Evolutionary conservation across 2,888 invertebrate species (phyloP), one percentile per base, ranked within the genome.

Genomic region (Dastarcus helophoroides): DNA sequence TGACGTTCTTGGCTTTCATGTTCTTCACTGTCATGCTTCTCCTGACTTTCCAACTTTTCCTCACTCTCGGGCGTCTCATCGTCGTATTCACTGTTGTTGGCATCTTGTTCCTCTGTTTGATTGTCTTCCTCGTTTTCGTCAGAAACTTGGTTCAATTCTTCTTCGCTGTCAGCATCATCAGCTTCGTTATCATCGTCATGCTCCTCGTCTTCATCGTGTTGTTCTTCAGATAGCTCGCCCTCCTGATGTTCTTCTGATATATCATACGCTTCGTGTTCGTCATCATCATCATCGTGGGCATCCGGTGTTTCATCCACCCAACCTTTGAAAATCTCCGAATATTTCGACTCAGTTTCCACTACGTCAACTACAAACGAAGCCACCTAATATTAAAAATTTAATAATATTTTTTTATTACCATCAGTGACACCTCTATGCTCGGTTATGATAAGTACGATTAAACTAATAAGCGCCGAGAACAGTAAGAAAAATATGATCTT

Each of bases 401-500:
- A 8, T 14, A 4, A 13, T 33, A 13, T 22, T 10, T 9, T 21
- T 4, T 47, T 70, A 76, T 75, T 62, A 85, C 85, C 71, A 58
- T 85, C 83, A 28, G 76, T 71, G 22, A 78, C 65, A 21, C 84
- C 85, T 53, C 82, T 72, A 55, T 84, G 79, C 62, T 85, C 83
- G 35, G 80, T 61, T 46, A 85, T 79, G 37, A 85, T 83, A 29
- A 86, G 60, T 35, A 81, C 82, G 53, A 85, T 73, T 34, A 84
- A 69, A 26, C 78, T 74, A 36, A 79, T 59, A 16, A 88, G 68
- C 32, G 78, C 69, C 27, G 76, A 76, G 42, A 86, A 67, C 14
- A 88, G 62, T 2, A 75, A 63, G 53, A 86, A 84, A 60, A 88
- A 88, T 47, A 86, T 71, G 32, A 86, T 67, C 63, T 84, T 84